phyloP scores from a whole-genome alignment of 2,113 vertebrate species.

The Anoura caudifer region DNA sequence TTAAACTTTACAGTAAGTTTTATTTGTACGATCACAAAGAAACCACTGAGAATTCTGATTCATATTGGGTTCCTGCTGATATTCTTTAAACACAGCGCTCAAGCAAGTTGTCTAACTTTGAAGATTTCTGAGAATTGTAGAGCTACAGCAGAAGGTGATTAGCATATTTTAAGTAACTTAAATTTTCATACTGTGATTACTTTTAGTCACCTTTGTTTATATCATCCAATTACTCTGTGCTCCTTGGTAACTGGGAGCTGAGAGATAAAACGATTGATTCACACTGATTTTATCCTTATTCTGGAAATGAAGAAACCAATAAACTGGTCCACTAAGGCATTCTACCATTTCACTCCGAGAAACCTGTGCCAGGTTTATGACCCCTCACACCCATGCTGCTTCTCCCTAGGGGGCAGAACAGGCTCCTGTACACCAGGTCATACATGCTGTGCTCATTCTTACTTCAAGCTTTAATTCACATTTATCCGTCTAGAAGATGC shows the following conservation, averaged over 20 bases:
- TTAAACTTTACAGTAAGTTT: background rate
- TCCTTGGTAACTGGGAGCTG: background rate
- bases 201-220: background rate
- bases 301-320: background rate
- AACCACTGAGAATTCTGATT: background rate
- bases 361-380: background rate
- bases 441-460: background rate
- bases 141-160: background rate
- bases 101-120: background rate
- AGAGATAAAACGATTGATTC: background rate
- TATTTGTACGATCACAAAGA: background rate
- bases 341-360: background rate
- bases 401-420: background rate
- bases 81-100: background rate
- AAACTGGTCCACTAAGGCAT: background rate
- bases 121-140: background rate
- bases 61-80: background rate
- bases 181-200: background rate
- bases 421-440: background rate
- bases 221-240: background rate
- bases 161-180: background rate
- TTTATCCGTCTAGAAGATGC: background rate
- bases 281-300: background rate
- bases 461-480: background rate
- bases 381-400: background rate